A percentile compares a stretch with the other conserved stretches of the same genome.
These are phyloP conservation scores for Macroteleia sp. DNA, from an alignment of 2,888 invertebrate species.

Conservation along the genomic window DNA sequence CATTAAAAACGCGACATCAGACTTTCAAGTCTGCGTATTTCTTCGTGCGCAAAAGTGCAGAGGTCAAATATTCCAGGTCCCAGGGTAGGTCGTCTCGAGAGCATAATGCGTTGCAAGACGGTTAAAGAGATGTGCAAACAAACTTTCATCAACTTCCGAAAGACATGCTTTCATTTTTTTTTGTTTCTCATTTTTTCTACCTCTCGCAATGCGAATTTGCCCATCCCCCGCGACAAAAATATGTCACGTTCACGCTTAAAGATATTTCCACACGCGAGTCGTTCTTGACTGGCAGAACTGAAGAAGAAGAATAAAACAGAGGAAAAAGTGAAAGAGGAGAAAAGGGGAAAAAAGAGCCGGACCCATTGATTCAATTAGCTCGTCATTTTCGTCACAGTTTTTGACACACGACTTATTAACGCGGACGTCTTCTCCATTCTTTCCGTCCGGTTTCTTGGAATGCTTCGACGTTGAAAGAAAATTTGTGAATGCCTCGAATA, in stretches of 20 bases:
- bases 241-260: constrained; percentile 48
- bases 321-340: too few relatives aligned
- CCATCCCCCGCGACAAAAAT: constrained; percentile 39
- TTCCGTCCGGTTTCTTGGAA: constrained; percentile 56
- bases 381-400: constrained; percentile 55
- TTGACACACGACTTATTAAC: constrained; percentile 45
- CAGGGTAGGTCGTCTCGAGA: constrained; percentile 80
- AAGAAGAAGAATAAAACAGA: neutral
- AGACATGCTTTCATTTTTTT: constrained; percentile 68
- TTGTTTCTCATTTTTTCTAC: constrained; percentile 4
- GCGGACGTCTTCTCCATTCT: constrained; percentile 21
- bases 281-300: neutral
- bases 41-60: constrained; percentile 69
- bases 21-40: constrained; percentile 49
- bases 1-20: constrained; percentile 53
- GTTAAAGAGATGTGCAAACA: constrained; percentile 78
- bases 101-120: constrained; percentile 77
- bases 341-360: neutral
- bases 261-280: neutral
- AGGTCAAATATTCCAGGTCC: constrained; percentile 78
- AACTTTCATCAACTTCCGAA: constrained; percentile 77
- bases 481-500: constrained; percentile 61
- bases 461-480: constrained; percentile 47
- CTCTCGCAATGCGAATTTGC: constrained; percentile 22
- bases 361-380: constrained; percentile 49